Evolutionary conservation across 1,140 invertebrate species (phyloP).

Genomic region (Tetraneura akinire): DNA sequence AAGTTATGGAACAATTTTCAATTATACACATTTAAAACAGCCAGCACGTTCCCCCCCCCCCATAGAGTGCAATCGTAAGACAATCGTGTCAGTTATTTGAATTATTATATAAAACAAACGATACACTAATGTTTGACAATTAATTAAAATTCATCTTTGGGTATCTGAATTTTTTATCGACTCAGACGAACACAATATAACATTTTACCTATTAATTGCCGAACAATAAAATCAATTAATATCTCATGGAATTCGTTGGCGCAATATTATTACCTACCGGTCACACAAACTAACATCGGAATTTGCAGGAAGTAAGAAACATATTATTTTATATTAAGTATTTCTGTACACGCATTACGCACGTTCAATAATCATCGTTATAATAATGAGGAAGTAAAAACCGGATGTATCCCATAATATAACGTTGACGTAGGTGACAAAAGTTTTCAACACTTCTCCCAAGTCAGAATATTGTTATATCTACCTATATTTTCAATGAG

Average conservation of each 20-base stretch:
- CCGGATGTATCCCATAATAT: background rate
- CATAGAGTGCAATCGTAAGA: background rate
- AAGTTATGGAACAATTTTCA: background rate
- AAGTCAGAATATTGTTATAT: no score
- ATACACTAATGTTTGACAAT: background rate
- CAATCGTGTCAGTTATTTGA: background rate
- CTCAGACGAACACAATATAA: background rate
- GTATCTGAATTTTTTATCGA: background rate
- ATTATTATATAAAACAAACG: conserved; percentile 3
- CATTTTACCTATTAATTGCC: background rate
- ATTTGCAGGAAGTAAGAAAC: background rate
- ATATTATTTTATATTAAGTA: background rate
- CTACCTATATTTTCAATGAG: no score
- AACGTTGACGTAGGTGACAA: background rate
- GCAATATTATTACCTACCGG: background rate
- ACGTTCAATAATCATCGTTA: background rate
- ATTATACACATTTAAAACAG: conserved; percentile 10
- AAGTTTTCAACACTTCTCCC: no score
- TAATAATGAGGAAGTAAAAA: background rate
- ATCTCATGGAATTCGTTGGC: background rate
- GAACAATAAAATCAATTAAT: background rate
- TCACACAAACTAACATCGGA: background rate
- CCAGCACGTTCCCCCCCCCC: background rate
- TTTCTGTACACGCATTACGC: background rate
- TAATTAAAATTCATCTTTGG: background rate